Base-by-base conservation (phyloP, 1,140 invertebrate species). In the Drosophila pectinifera region DNA sequence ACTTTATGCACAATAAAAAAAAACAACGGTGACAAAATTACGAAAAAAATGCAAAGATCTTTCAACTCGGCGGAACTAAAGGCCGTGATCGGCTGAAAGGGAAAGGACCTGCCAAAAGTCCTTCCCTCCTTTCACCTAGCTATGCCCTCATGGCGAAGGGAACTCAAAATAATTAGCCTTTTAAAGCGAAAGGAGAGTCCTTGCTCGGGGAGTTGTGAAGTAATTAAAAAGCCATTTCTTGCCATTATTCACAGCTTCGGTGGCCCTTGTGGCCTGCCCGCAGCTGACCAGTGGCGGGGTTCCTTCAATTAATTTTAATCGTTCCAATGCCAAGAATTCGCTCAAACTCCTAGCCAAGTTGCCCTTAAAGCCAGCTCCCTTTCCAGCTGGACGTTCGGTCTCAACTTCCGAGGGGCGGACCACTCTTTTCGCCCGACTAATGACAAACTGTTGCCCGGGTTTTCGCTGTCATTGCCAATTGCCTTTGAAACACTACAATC, bases 1-100 rank as follows among this genome's bases (percentile, higher is more conserved):
- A 91, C 76, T 88, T 85, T 91, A 90, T 91, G 83, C 90, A 85
- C 83, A 88, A 91, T 90, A 85, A 90, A 73, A 91, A 80, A 91
- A 91, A 91, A 91, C 75, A 90, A 91, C 90, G 90, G 90, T 91
- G 90, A 91, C 90, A 91, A 91, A 91, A 91, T 91, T 91, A 88
- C 80, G 56, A 90, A 91, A 91, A 91, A 91, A 91, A 45, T 11
- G 4, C 48, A 5, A 49, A 31, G 18, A 24, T 26, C n/a, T 62
- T 36, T 11, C 2, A 16, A 46, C 13, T 46, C 1, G 13, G 28
- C 28, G 13, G n/a, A n/a, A n/a, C n/a, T n/a, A n/a, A n/a, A n/a
- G n/a, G n/a, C n/a, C n/a, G n/a, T n/a, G n/a, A n/a, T n/a, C n/a
- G n/a, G n/a, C n/a, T n/a, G n/a, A n/a, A n/a, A n/a, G n/a, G n/a